phyloP scores from a whole-genome alignment of 2,113 vertebrate species.

The Leuciscus idus region DNA sequence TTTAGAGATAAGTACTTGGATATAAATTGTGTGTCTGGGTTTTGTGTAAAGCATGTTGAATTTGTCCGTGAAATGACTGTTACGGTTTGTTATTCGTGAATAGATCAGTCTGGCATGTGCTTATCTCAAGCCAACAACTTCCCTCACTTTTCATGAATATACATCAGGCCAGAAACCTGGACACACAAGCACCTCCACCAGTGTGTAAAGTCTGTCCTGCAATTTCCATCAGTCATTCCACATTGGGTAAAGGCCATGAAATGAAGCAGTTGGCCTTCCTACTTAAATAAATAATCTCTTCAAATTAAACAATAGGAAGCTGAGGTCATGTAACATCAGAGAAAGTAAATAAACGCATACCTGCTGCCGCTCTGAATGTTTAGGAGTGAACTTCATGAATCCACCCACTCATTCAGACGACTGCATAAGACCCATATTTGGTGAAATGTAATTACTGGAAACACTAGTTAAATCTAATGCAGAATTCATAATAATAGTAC shows the following conservation, averaged over 20 bases:
- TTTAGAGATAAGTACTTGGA: constrained; percentile 28
- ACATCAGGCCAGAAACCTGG: constrained; percentile 30
- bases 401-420: not conserved
- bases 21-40: constrained; percentile 27
- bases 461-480: constrained; percentile 47
- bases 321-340: constrained; percentile 50
- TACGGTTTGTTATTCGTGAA: constrained; percentile 24
- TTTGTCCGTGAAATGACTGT: constrained; percentile 32
- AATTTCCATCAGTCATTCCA: constrained; percentile 38
- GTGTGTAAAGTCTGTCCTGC: constrained; percentile 22
- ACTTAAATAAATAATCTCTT: constrained; percentile 52
- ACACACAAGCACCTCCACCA: not conserved
- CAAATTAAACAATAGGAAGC: constrained; percentile 50
- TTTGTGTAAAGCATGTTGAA: constrained; percentile 29
- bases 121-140: constrained; percentile 11
- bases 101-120: constrained; percentile 31
- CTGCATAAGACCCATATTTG: constrained; percentile 41
- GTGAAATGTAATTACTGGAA: constrained; percentile 52
- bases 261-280: constrained; percentile 39
- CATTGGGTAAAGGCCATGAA: constrained; percentile 35
- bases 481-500: constrained; percentile 48
- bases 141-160: constrained; percentile 26
- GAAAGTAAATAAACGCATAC: constrained; percentile 42
- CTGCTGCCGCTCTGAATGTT: constrained; percentile 29
- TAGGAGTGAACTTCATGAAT: constrained; percentile 6